phyloP scores from a whole-genome alignment of 92 coral and sea anemone genomes.

The Diadumene lineata region DNA sequence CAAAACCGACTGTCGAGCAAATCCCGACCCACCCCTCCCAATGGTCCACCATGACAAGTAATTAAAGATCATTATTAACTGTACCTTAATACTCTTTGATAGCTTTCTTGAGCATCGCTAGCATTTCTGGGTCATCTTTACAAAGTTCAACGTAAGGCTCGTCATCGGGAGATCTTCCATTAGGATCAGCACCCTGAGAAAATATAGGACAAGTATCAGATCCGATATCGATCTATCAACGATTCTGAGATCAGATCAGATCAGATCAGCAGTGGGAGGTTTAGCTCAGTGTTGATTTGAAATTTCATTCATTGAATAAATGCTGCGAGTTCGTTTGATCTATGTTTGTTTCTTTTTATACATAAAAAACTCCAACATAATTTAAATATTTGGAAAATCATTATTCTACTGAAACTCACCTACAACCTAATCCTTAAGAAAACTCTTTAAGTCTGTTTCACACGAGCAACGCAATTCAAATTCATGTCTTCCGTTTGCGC shows the following conservation, averaged over 20 bases:
- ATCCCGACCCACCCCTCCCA: no score
- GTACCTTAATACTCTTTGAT: slow-evolving; percentile 30
- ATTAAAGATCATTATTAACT: background rate
- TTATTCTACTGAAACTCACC: no score
- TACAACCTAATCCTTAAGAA: no score
- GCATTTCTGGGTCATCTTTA: slow-evolving; percentile 31
- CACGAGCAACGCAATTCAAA: no score
- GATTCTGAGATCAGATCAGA: background rate
- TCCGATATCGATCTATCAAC: background rate
- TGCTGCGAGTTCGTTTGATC: background rate
- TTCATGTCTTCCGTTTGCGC: no score
- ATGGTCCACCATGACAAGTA: background rate
- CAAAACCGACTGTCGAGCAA: no score
- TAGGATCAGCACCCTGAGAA: slow-evolving; percentile 44
- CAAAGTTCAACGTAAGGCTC: slow-evolving; percentile 35
- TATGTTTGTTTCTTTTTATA: background rate
- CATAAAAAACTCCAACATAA: background rate
- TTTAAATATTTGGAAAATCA: no score
- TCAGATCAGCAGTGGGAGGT: no score
- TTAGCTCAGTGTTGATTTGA: background rate
- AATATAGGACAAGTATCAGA: background rate
- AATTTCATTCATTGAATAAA: background rate
- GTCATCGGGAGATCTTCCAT: slow-evolving; percentile 37
- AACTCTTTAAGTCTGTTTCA: no score
- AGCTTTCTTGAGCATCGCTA: slow-evolving; percentile 38